Evolutionary conservation across 2,888 invertebrate genomes (phyloP), one percentile per base, ranked within the genome.

Genomic region (Scaptomyza polygonia): DNA sequence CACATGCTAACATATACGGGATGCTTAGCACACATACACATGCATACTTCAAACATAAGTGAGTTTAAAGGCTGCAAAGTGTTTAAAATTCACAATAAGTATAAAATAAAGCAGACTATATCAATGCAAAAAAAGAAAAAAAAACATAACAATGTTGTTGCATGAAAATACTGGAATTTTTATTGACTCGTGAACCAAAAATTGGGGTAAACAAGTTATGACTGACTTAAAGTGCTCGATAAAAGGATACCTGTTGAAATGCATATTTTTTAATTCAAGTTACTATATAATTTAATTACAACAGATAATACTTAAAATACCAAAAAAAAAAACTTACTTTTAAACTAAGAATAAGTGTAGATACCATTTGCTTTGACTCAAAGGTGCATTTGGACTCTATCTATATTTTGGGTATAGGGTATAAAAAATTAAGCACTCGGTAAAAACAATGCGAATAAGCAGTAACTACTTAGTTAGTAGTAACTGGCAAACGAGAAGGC

Each of bases 101-200:
- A 25, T 25, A 25, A 25, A 25, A 25, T 25, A 25, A 25, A 25
- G 25, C 25, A 25, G 25, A 25, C 25, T 25, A 25, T 25, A 25
- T 25, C 4, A 25, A 25, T 25, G 25, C 25, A 5, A 25, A 25
- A 25, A 25, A 25, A 25, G 5, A 25, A 25, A 25, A 25, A 25
- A 51, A 58, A 54, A 27, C 34, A 61, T 66, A 66, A 56, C 59
- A 59, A 66, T 56, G 44, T 47, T 48, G 44, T 43, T 51, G 73
- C 73, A 55, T 76, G 71, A 87, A 86, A 83, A 83, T 76, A 57
- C 67, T 85, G 62, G 66, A 77, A 86, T 88, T 76, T 77, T 81
- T 78, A 74, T 70, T 80, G 72, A 72, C 77, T 80, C 77, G 79
- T 75, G 77, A 72, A 75, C 72, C 75, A 67, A 73, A 86, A 86